Base-by-base conservation (phyloP, 1,140 invertebrate genomes). In the Drosophila erecta region DNA sequence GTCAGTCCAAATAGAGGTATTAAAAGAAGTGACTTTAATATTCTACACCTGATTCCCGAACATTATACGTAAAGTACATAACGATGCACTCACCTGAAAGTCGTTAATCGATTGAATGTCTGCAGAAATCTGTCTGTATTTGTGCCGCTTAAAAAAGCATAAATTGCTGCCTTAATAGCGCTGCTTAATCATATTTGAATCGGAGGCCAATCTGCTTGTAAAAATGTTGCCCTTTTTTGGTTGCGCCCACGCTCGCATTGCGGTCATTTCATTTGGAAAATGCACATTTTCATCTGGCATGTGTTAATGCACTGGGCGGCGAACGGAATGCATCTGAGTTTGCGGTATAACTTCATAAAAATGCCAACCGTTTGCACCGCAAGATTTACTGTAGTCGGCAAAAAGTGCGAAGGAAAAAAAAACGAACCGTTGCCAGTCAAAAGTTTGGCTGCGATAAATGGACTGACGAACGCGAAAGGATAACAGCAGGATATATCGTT, bases 401-500 rank as follows among this genome's bases (percentile, higher is more conserved):
- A 4, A 43, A 58, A 55, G 17, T 46, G 40, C 30, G 17, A 12
- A 40, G 65, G 51, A 70, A 1, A 17, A 17, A 17, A 17, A 67
- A 17, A 40, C 37, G 44, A 47, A 67, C 44, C 55, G 61, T 55
- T 56, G 38, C 50, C 51, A 43, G 44, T 55, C 58, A 71, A 76
- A 79, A 80, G 72, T 80, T 76, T 38, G 49, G 43, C 64, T 30
- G 51, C 78, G 53, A 81, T 78, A 77, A 61, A 81, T 72, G 65
- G 65, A 70, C 64, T 70, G 67, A 70, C 67, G 67, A 70, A 70
- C 67, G 67, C 67, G 67, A 35, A 70, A 57, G 67, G 67, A 70
- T 70, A 81, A 78, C 79, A 81, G 74, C 43, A 41, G 50, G 59
- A 46, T 41, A 60, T 47, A 67, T 30, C 64, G 66, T 56, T 69